phyloP scores from a whole-genome alignment of 2,888 invertebrate genomes.

The Metalampra italica region DNA sequence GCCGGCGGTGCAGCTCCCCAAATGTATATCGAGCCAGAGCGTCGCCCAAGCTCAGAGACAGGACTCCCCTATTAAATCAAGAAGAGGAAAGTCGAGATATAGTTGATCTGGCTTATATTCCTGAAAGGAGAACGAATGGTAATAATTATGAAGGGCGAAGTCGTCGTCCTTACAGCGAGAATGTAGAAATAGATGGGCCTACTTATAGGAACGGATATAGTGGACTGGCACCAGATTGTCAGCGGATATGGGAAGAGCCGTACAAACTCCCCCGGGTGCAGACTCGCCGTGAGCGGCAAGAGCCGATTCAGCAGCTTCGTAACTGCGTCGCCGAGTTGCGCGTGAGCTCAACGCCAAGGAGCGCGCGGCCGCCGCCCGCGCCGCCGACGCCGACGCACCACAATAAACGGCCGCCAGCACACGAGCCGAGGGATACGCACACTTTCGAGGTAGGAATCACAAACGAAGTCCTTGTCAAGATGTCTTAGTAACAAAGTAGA shows the following conservation, averaged over 20 bases:
- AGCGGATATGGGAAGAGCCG: slow-evolving; percentile 67
- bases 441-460: slow-evolving; percentile 55
- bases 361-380: slow-evolving; percentile 59
- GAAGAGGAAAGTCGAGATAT: slow-evolving; percentile 66
- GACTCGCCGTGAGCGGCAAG: slow-evolving; percentile 40
- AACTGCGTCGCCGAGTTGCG: slow-evolving; percentile 64
- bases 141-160: slow-evolving; percentile 45
- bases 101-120: slow-evolving; percentile 54
- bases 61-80: slow-evolving; percentile 50
- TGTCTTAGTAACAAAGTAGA: no score
- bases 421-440: slow-evolving; percentile 65
- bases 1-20: slow-evolving; percentile 68
- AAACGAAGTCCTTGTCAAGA: not conserved
- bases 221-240: slow-evolving; percentile 47
- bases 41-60: slow-evolving; percentile 44
- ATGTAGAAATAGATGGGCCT: slow-evolving; percentile 60
- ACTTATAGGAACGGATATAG: slow-evolving; percentile 62
- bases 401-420: slow-evolving; percentile 55
- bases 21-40: slow-evolving; percentile 61
- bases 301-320: slow-evolving; percentile 59
- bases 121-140: slow-evolving; percentile 48
- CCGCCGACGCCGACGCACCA: slow-evolving; percentile 43
- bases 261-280: slow-evolving; percentile 68
- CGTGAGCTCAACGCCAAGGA: slow-evolving; percentile 63
- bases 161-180: slow-evolving; percentile 68